Evolutionary conservation across 1,140 invertebrate species (phyloP).

Genomic region (Solenopsis invicta): DNA sequence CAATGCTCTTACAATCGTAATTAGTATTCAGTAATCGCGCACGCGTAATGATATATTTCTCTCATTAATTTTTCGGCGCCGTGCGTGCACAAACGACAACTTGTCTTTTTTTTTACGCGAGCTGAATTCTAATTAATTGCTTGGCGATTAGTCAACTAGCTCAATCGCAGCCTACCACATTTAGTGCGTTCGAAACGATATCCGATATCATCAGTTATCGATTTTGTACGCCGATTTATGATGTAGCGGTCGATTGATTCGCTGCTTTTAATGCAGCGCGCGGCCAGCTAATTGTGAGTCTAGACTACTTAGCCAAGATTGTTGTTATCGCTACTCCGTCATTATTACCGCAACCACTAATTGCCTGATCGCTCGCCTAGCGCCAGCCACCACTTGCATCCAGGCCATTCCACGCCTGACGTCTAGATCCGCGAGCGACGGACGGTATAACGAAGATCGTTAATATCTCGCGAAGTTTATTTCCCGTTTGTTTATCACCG

Average conservation of each 20-base stretch:
- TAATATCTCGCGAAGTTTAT: conserved; percentile 16
- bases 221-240: conserved; percentile 27
- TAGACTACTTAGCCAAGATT: conserved; percentile 30
- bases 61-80: background rate
- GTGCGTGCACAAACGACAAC: background rate
- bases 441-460: conserved; percentile 17
- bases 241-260: background rate
- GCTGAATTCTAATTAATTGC: background rate
- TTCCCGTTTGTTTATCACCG: conserved; percentile 33
- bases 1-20: conserved; percentile 1
- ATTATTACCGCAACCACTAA: conserved; percentile 46
- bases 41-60: conserved; percentile 28
- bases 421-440: conserved; percentile 31
- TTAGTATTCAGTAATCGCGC: background rate
- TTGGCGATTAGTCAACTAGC: background rate
- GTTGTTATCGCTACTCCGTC: conserved; percentile 43
- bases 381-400: background rate
- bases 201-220: background rate
- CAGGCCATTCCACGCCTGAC: background rate
- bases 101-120: background rate
- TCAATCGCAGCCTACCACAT: background rate
- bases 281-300: conserved; percentile 18
- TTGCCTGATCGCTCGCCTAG: conserved; percentile 20
- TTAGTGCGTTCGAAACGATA: background rate
- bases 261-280: background rate